Conservation (phyloP, 2,888 invertebrate genomes). For the Pachycephus smyrnensis region DNA sequence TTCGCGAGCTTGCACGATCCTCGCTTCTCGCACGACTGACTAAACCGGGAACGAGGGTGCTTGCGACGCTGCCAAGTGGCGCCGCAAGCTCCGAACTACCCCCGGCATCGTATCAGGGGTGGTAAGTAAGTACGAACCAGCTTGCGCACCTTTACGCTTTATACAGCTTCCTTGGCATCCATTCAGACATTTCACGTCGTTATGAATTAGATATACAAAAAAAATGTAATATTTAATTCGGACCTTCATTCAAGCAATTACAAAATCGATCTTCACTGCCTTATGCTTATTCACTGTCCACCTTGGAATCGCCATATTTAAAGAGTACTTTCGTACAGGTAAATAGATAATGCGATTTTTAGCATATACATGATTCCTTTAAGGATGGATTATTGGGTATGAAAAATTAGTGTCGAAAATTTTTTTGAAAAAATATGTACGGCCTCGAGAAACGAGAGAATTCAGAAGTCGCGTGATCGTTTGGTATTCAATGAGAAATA, state of each 20-base stretch:
- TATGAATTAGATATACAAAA: neutral
- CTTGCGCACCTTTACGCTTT: neutral
- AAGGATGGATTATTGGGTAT: neutral
- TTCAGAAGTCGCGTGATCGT: neutral
- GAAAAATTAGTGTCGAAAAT: neutral
- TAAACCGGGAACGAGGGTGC: slow-evolving; percentile 41
- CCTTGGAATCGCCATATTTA: neutral
- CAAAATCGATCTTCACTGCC: neutral
- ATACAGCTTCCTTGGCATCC: neutral
- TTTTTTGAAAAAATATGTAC: neutral
- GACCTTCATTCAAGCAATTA: neutral
- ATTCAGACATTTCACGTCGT: neutral
- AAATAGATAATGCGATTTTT: neutral
- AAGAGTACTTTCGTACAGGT: neutral
- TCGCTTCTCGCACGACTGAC: slow-evolving; percentile 49
- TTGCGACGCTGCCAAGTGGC: slow-evolving; percentile 33
- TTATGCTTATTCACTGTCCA: too few species aligned
- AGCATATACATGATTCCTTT: neutral
- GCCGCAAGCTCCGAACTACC: slow-evolving; percentile 37
- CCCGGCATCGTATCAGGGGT: neutral
- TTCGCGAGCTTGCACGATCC: slow-evolving; percentile 38
- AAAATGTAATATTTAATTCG: neutral
- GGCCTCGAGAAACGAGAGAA: neutral
- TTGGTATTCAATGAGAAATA: neutral
- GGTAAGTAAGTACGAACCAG: neutral